Evolutionary conservation across 1,140 invertebrate genomes (phyloP), one percentile per base, ranked within the genome.

Genomic region (Diabrotica undecimpunctata): DNA sequence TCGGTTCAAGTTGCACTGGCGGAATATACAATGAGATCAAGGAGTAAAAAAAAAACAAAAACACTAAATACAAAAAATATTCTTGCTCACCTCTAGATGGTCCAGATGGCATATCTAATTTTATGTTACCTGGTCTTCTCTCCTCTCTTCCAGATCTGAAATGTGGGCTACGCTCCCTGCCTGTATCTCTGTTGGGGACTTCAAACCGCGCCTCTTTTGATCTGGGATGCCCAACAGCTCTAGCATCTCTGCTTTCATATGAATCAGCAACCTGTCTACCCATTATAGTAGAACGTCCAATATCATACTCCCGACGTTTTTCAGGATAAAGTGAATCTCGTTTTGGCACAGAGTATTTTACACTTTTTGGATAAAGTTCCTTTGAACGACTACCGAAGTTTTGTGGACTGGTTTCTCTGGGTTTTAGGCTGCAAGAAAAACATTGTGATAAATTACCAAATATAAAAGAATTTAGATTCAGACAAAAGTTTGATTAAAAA

Each of bases 81-180:
- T 10, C 9, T n/a, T n/a, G n/a, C 41, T 60, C 13, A 61, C 53
- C 61, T 59, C 65, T 59, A 10, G 62, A 58, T 7, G 56, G 13
- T 13, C 36, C 35, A 25, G 25, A 25, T 41, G 50, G 53, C 51
- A 74, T 64, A 36, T 72, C 70, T 2, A 65, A 46, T 52, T 72
- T 72, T 11, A 63, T 51, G n/a, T 72, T 69, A 7, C 67, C 65
- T 7, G 66, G 46, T 3, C 72, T 66, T 36, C 72, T 68, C 7
- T 73, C 72, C 57, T 71, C 70, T 25, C 71, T 57, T 9, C 66
- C 53, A 6, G 55, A 41, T 38, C 68, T 66, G 58, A 67, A 75
- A 65, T 73, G 72, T n/a, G 72, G 72, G 59, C 73, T 75, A 37
- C 71, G 59, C 14, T 73, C 71, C 35, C 70, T 61, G 2, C 70